These are phyloP conservation scores for Agapostemon virescens DNA, from an alignment of 2,888 invertebrate genomes.

Conservation along the genomic window DNA sequence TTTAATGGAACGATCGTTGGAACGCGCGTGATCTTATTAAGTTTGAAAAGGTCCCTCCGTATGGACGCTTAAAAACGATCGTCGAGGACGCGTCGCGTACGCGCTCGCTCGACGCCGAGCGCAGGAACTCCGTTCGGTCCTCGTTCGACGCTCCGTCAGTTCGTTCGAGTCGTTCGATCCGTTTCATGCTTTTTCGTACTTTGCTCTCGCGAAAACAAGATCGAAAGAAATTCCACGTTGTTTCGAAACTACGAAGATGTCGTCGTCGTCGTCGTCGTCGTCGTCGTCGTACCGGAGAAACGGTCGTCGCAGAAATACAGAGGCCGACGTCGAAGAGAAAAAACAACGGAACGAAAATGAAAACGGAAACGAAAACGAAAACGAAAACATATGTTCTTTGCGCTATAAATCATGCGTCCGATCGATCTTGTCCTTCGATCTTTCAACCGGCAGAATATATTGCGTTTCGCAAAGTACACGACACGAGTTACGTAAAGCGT, in stretches of 20 bases:
- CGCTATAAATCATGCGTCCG: constrained; percentile 58
- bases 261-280: too few relatives aligned
- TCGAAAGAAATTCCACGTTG: too few relatives aligned
- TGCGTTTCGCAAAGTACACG: constrained; percentile 35
- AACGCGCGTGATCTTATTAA: neutral
- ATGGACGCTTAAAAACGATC: neutral
- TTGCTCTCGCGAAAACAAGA: neutral
- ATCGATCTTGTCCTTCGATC: constrained; percentile 60
- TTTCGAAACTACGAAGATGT: too few relatives aligned
- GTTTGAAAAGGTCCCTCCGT: constrained; percentile 1
- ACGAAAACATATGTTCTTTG: constrained; percentile 14
- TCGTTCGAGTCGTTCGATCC: neutral
- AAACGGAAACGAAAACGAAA: neutral
- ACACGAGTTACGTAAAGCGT: constrained; percentile 55
- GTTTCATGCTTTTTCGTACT: neutral
- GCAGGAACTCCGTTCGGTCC: neutral
- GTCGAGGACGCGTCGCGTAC: neutral
- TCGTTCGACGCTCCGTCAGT: too few relatives aligned
- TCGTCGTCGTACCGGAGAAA: neutral
- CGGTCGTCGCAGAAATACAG: neutral
- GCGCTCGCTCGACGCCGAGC: neutral
- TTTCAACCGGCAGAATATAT: constrained; percentile 51
- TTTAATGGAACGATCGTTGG: constrained; percentile 4
- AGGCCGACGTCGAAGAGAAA: neutral
- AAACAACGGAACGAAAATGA: neutral